These are phyloP conservation scores for Chionoecetes opilio DNA, from an alignment of 1,140 invertebrate species.

Conservation along the genomic window DNA sequence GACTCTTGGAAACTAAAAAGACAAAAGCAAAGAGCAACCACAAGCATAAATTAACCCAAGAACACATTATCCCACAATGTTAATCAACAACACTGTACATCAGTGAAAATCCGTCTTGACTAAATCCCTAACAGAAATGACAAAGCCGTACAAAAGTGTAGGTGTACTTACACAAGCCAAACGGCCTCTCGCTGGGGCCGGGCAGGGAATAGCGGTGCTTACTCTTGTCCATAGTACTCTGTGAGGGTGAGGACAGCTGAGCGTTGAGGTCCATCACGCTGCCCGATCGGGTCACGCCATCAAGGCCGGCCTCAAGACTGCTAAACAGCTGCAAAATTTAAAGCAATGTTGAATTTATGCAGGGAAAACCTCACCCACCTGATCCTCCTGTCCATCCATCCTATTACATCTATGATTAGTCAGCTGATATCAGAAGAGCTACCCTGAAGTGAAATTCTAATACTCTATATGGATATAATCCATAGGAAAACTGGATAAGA, in stretches of 20 bases:
- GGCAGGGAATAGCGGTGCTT: slow-evolving; percentile 80
- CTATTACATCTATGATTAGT: neutral
- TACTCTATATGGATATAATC: neutral
- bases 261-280: slow-evolving; percentile 92
- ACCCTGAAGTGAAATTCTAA: neutral
- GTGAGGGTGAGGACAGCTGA: slow-evolving; percentile 83
- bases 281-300: slow-evolving; percentile 89
- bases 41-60: slow-evolving; percentile 58
- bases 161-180: slow-evolving; percentile 72
- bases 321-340: slow-evolving; percentile 84
- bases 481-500: neutral
- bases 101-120: slow-evolving; percentile 37
- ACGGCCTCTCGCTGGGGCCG: slow-evolving; percentile 77
- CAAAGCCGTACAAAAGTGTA: neutral
- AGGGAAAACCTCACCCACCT: slow-evolving; percentile 79
- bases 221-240: slow-evolving; percentile 69
- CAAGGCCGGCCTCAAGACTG: slow-evolving; percentile 83
- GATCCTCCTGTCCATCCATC: neutral
- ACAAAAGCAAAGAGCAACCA: slow-evolving; percentile 66
- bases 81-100: slow-evolving; percentile 56
- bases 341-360: slow-evolving; percentile 91
- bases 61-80: slow-evolving; percentile 62
- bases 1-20: slow-evolving; percentile 53
- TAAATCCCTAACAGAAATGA: slow-evolving; percentile 12
- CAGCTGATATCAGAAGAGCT: neutral